A percentile compares a stretch with the other conserved stretches of the same genome.
Conservation (phyloP, 30 jellyfish, hydroid and myxozoan species). For the Morbakka virulenta region DNA sequence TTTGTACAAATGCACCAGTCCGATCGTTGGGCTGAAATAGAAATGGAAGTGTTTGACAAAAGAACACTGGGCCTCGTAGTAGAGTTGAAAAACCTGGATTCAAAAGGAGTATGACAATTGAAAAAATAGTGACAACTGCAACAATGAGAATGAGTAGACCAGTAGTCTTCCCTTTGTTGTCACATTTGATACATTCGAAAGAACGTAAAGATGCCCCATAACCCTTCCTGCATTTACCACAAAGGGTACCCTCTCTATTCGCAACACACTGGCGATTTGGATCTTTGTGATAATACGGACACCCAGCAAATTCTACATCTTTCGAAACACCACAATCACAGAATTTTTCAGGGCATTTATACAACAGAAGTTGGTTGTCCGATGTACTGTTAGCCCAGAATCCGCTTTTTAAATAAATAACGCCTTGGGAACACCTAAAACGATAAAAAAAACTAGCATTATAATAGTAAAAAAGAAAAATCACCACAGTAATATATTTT, state of each 20-base stretch:
- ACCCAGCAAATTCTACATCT: conserved; percentile 8
- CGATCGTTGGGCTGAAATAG: conserved; percentile 18
- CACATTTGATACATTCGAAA: conserved; percentile 49
- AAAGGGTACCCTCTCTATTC: conserved; percentile 49
- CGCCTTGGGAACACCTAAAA: conserved; percentile 50
- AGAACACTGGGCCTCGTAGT: conserved; percentile 56
- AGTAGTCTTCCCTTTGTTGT: background rate
- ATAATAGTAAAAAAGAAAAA: too few relatives aligned
- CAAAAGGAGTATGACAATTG: conserved; percentile 36
- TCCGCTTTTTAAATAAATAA: conserved; percentile 39
- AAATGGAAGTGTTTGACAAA: conserved; percentile 63
- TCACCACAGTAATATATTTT: too few relatives aligned
- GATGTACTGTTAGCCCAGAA: conserved; percentile 56
- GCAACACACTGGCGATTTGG: conserved; percentile 59
- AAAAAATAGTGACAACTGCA: background rate
- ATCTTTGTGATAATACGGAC: conserved; percentile 19
- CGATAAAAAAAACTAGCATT: background rate
- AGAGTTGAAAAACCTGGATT: conserved; percentile 66
- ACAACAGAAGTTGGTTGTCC: conserved; percentile 13
- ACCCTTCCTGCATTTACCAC: conserved; percentile 68
- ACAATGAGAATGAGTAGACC: conserved; percentile 3
- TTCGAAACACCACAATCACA: conserved; percentile 39
- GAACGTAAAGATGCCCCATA: conserved; percentile 39
- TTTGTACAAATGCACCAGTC: conserved; percentile 12
- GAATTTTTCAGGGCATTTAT: conserved; percentile 41